Evolutionary conservation across 2,888 invertebrate species (phyloP).

Genomic region (Tortrix viridana): DNA sequence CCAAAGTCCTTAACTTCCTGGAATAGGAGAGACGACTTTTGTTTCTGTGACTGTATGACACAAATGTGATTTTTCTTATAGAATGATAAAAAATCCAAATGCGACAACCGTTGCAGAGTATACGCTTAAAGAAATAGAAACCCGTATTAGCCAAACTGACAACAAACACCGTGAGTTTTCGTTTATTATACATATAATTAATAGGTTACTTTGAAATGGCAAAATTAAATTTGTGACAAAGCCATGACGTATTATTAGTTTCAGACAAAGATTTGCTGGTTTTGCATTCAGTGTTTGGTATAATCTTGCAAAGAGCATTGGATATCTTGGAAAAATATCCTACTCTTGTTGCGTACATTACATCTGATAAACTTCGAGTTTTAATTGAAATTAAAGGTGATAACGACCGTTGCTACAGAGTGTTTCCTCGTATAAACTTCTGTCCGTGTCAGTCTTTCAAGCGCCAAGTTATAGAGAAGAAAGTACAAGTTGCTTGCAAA

Average conservation of each 20-base stretch:
- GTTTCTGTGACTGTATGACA: too few relatives aligned
- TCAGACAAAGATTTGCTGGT: conserved; percentile 81
- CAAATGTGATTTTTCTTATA: conserved; percentile 14
- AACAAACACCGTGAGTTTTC: conserved; percentile 50
- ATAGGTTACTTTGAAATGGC: neutral
- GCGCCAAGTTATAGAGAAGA: conserved; percentile 81
- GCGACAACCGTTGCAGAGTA: conserved; percentile 52
- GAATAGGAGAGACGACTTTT: too few relatives aligned
- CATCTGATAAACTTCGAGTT: conserved; percentile 63
- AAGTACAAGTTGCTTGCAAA: conserved; percentile 84
- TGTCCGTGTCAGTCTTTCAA: conserved; percentile 87
- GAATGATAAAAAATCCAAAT: conserved; percentile 41
- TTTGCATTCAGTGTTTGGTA: conserved; percentile 85
- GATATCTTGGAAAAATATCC: conserved; percentile 85
- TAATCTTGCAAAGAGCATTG: conserved; percentile 83
- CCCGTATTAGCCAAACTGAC: conserved; percentile 44
- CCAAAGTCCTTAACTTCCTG: too few relatives aligned
- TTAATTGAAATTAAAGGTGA: conserved; percentile 85
- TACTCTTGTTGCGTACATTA: conserved; percentile 76
- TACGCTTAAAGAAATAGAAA: conserved; percentile 55
- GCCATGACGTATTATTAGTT: conserved; percentile 68
- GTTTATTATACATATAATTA: conserved; percentile 13
- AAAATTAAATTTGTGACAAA: neutral
- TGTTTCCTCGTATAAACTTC: conserved; percentile 87
- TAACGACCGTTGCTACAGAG: conserved; percentile 82